A percentile compares a stretch with the other conserved stretches of the same genome.
Evolutionary conservation across 2,113 vertebrate genomes (phyloP).

Genomic region (Girardinichthys multiradiatus): DNA sequence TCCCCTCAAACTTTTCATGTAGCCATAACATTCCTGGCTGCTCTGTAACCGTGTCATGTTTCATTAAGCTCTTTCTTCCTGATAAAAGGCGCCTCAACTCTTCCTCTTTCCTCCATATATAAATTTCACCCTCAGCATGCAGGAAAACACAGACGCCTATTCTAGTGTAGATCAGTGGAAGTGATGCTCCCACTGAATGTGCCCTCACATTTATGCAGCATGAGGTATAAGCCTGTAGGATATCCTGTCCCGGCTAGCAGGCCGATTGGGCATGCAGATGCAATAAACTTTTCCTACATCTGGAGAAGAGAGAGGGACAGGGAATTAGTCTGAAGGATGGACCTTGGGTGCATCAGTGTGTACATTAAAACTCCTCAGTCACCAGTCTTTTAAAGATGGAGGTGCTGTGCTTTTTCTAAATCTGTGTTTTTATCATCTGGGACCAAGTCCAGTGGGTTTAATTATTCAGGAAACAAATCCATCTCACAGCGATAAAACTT

Average conservation of each 20-base stretch:
- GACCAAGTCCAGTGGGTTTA: not conserved
- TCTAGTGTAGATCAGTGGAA: slow-evolving; percentile 26
- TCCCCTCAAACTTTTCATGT: slow-evolving; percentile 33
- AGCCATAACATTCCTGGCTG: slow-evolving; percentile 49
- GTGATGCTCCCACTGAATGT: slow-evolving; percentile 14
- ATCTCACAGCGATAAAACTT: not conserved
- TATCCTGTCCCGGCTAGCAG: slow-evolving; percentile 52
- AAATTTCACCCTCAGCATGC: slow-evolving; percentile 28
- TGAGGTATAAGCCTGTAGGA: slow-evolving; percentile 37
- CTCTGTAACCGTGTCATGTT: slow-evolving; percentile 45
- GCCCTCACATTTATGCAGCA: slow-evolving; percentile 29
- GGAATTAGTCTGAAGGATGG: slow-evolving; percentile 18
- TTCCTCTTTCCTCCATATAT: slow-evolving; percentile 22
- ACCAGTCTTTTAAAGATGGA: not conserved
- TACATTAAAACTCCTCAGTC: slow-evolving; percentile 1
- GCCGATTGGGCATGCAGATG: slow-evolving; percentile 23
- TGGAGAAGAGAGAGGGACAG: not conserved
- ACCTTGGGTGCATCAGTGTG: slow-evolving; percentile 9
- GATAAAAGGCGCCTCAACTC: slow-evolving; percentile 55
- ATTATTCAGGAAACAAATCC: not conserved
- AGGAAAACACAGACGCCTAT: slow-evolving; percentile 38
- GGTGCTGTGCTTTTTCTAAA: too few relatives aligned
- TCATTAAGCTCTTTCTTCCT: slow-evolving; percentile 27
- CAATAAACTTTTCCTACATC: slow-evolving; percentile 51
- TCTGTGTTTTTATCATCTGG: not conserved